Evolutionary conservation across 2,113 vertebrate species (phyloP), one percentile per base, ranked within the genome.

Genomic region (Dermatemys mawii): DNA sequence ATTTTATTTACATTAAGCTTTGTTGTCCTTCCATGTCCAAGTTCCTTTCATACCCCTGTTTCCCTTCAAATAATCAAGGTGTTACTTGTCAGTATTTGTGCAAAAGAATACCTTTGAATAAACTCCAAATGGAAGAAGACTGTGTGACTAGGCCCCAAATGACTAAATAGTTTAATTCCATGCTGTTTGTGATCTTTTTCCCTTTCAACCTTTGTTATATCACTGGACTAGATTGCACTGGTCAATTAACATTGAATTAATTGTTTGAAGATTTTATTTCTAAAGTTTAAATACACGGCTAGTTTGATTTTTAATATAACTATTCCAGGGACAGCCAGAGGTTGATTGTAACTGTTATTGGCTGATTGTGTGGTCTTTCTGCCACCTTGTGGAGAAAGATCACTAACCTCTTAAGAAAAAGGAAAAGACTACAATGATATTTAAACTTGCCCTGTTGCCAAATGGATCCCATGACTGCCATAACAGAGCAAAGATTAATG

Each of bases 351-450:
- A 63, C 70, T 81, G 8, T 92, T 89, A 54, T 79, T 94, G 95
- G 89, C 91, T 90, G 93, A 97, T 27, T 57, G 87, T 94, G 97
- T 96, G 97, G 88, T 97, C 96, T 96, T 98, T 97, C 97, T 98
- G 97, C 97, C 97, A 97, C 97, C 97, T 98, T 97, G 97, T 98
- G 97, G 97, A 96, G 93, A 98, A 94, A 85, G 87, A 82, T 96
- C 84, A 92, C 84, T 93, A 97, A 92, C 94, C 92, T 92, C 46
- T 60, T 89, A 54, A 86, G 86, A 76, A 76, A 76, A 46, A 46
- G 0, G 21, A 82, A 91, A 91, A 86, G 44, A 84, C 11, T 44
- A 38, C 11, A 27, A 26, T 4, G 26, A 70, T 93, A 83, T 90
- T 90, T 54, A 87, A 93, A 89, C 73, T 24, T 16, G 5, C 51